A percentile compares a stretch with the other conserved stretches of the same genome.
Evolutionary conservation across 1,140 invertebrate species (phyloP).

Genomic region (Adoxophyes honmai): DNA sequence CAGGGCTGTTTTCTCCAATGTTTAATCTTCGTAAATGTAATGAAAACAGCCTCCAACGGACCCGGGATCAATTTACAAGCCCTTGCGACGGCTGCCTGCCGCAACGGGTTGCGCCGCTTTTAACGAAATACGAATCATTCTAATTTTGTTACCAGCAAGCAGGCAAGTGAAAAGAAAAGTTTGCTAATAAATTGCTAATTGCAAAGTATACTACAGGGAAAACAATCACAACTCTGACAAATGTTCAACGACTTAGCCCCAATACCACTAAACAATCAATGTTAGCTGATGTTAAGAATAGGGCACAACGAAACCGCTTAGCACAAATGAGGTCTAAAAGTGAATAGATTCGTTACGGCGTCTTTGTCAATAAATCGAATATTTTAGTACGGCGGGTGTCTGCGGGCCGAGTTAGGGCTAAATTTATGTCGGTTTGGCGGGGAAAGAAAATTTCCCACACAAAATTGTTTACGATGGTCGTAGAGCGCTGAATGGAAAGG

Average conservation of each 20-base stretch:
- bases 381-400: constrained; percentile 32
- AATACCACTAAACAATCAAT: too few species aligned
- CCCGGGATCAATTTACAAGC: constrained; percentile 8
- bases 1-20: not conserved
- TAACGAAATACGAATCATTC: not conserved
- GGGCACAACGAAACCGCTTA: not conserved
- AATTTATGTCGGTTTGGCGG: constrained; percentile 31
- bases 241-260: too few species aligned
- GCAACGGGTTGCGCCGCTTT: not conserved
- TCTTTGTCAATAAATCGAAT: constrained; percentile 36
- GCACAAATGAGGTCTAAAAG: constrained; percentile 9
- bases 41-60: constrained; percentile 1
- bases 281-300: too few species aligned
- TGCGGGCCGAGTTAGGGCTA: constrained; percentile 21
- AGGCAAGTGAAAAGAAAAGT: too few species aligned
- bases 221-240: too few species aligned
- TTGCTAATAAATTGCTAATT: too few species aligned
- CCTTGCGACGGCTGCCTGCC: not conserved
- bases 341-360: constrained; percentile 19
- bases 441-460: constrained; percentile 31
- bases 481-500: constrained; percentile 18
- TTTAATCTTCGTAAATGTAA: constrained; percentile 14
- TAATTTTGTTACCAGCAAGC: not conserved
- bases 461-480: constrained; percentile 35
- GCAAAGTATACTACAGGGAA: too few species aligned